Evolutionary conservation across 2,797 vertebrate species (phyloP), one percentile per base, ranked within the genome.

Genomic region (Gallirallus australis): DNA sequence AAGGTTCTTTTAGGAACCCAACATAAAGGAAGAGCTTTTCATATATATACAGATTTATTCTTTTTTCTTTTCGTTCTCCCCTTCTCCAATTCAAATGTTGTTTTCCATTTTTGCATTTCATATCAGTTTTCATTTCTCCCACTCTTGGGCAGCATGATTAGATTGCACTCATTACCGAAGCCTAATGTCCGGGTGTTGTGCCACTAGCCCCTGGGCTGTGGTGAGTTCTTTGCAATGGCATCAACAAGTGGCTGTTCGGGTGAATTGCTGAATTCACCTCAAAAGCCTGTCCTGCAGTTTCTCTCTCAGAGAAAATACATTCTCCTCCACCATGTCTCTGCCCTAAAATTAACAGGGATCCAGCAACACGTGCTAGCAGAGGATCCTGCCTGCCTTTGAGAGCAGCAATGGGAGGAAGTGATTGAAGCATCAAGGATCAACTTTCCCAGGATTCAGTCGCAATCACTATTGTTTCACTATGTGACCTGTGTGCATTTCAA

Each of bases 241-340:
- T 61, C 27, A 59, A 52, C 37, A 54, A 35, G 30, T 52, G 33
- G 12, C 6, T 70, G 39, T 15, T 7, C 3, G 54, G 52, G 83
- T 59, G 57, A 40, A 6, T 27, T 65, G 25, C 69, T 8, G 13
- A 72, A 47, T 76, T 88, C 81, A 42, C 61, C 89, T 83, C 92
- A 59, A 69, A 94, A 94, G 83, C 19, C 17, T 64, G 54, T 77
- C 70, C 70, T 66, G 47, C 9, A 64, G 63, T 83, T 83, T 69
- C 11, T 1, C 47, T 66, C 28, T 66, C 57, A 81, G n/a, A 82
- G 64, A 57, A 90, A 93, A 80, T 11, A 37, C 17, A 3, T 66
- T 65, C 69, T 48, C 19, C 30, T 54, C 39, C 39, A 70, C 6
- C 16, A 33, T 18, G 72, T 73, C n/a, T 13, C 59, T 69, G 21